These are phyloP conservation scores for Tetramorium parvispinum DNA, from an alignment of 1,140 invertebrate species.

Conservation along the genomic window DNA sequence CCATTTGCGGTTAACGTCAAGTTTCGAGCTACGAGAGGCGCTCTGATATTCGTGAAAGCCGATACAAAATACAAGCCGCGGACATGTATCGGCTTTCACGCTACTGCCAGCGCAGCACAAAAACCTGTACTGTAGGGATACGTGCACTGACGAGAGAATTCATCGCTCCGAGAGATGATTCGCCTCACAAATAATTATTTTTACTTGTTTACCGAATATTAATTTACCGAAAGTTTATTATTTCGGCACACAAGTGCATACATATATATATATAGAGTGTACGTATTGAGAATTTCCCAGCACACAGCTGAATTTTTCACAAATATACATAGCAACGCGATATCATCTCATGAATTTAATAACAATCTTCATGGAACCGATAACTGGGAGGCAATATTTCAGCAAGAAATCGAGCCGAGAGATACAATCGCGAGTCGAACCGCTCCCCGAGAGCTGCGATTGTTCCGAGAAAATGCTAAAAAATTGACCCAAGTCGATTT, in stretches of 20 bases:
- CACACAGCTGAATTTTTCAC: background rate
- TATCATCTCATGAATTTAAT: conserved; percentile 32
- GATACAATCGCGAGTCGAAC: background rate
- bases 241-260: background rate
- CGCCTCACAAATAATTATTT: background rate
- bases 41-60: conserved; percentile 65
- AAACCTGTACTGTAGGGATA: conserved; percentile 43
- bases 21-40: conserved; percentile 47
- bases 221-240: conserved; percentile 5
- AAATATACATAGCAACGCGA: background rate
- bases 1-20: conserved; percentile 65
- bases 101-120: conserved; percentile 24
- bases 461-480: conserved; percentile 61
- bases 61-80: conserved; percentile 58
- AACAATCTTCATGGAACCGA: background rate
- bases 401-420: conserved; percentile 7
- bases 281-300: too few species aligned
- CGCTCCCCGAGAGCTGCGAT: conserved; percentile 27
- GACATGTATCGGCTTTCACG: conserved; percentile 65
- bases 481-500: conserved; percentile 68
- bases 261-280: background rate
- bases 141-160: conserved; percentile 34
- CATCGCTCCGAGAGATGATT: conserved; percentile 16
- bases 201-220: background rate
- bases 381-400: conserved; percentile 52